Evolutionary conservation across 2,888 invertebrate species (phyloP).

Genomic region (Furcula furcula): DNA sequence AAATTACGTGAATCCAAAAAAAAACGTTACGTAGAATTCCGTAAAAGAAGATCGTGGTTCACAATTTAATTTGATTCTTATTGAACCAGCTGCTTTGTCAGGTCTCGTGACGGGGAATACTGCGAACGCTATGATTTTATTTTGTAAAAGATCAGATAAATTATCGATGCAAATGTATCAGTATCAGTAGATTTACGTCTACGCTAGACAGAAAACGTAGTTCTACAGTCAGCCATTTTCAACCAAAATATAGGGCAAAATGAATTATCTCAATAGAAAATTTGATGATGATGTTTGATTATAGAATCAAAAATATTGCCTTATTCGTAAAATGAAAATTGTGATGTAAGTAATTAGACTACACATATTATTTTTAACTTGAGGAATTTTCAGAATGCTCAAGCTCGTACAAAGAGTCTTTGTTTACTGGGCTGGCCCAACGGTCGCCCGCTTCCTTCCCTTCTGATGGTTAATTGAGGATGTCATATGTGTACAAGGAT

Average conservation of each 20-base stretch:
- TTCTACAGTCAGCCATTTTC: no score
- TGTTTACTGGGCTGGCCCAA: conserved; percentile 33
- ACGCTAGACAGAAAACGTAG: no score
- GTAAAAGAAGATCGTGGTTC: conserved; percentile 53
- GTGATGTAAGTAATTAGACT: no score
- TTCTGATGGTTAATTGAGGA: conserved; percentile 20
- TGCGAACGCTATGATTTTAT: background rate
- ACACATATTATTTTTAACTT: background rate
- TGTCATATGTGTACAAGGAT: conserved; percentile 12
- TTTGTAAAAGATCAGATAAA: no score
- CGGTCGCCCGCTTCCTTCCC: conserved; percentile 36
- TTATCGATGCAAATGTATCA: no score
- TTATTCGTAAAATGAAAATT: no score
- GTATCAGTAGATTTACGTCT: no score
- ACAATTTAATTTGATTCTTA: conserved; percentile 54
- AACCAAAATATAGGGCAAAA: no score
- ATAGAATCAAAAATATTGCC: no score
- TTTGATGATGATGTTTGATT: no score
- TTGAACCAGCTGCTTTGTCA: conserved; percentile 23
- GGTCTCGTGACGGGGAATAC: conserved; percentile 3
- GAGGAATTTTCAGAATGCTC: background rate
- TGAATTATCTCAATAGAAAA: no score
- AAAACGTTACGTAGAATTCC: conserved; percentile 51
- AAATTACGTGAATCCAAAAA: conserved; percentile 42
- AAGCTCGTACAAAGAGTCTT: conserved; percentile 10